Conservation (phyloP, 2,797 vertebrate genomes). For the Sorex maritimensis region DNA sequence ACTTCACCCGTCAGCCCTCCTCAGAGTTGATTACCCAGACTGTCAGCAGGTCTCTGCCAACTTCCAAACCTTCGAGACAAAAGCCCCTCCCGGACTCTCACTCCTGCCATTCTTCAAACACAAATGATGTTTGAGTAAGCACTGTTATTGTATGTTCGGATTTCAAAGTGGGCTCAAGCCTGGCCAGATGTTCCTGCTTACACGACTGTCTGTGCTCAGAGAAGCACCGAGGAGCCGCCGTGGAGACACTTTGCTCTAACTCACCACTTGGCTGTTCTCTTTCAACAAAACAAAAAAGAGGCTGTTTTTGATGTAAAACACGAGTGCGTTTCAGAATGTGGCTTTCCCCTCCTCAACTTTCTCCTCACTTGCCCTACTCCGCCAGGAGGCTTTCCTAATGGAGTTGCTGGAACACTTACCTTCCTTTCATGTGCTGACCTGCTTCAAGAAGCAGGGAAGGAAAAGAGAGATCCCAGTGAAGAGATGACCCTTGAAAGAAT, state of each 20-base stretch:
- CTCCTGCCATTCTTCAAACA: slow-evolving; percentile 74
- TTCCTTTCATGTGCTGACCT: slow-evolving; percentile 82
- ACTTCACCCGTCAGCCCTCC: neutral
- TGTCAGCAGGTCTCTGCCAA: neutral
- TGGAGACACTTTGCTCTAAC: slow-evolving; percentile 81
- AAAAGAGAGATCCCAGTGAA: slow-evolving; percentile 21
- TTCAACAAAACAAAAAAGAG: slow-evolving; percentile 15
- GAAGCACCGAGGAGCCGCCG: slow-evolving; percentile 77
- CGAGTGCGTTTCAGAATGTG: slow-evolving; percentile 82
- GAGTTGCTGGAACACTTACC: slow-evolving; percentile 86
- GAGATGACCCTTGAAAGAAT: no score
- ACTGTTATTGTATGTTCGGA: slow-evolving; percentile 75
- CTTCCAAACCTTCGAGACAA: slow-evolving; percentile 68
- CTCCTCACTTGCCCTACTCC: slow-evolving; percentile 70
- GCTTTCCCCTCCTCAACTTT: slow-evolving; percentile 81
- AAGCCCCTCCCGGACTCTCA: slow-evolving; percentile 25
- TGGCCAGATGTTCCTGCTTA: slow-evolving; percentile 85
- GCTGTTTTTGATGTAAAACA: slow-evolving; percentile 87
- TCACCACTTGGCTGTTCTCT: slow-evolving; percentile 70
- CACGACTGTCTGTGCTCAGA: slow-evolving; percentile 73
- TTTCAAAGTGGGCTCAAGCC: slow-evolving; percentile 84
- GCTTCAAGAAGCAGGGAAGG: slow-evolving; percentile 47
- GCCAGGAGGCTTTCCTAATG: slow-evolving; percentile 80
- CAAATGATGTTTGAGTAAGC: slow-evolving; percentile 79
- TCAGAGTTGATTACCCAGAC: neutral